A percentile compares a stretch with the other conserved stretches of the same genome.
Evolutionary conservation across 2,888 invertebrate genomes (phyloP).

Genomic region (Watsonalla binaria): DNA sequence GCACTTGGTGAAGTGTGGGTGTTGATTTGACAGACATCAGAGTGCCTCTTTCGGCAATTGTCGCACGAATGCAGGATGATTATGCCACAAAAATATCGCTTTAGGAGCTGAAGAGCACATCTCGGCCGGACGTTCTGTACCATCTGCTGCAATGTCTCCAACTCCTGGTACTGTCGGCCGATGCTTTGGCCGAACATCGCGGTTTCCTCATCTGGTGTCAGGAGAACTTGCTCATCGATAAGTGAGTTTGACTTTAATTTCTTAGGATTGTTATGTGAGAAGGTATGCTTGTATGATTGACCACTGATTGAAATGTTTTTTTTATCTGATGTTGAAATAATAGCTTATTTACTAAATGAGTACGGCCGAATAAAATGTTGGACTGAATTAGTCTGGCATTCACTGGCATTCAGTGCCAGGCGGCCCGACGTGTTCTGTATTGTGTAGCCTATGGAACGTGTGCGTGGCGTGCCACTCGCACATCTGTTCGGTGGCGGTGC

Average conservation of each 20-base stretch:
- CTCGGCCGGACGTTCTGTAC: slow-evolving; percentile 95
- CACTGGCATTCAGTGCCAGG: slow-evolving; percentile 91
- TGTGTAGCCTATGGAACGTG: slow-evolving; percentile 91
- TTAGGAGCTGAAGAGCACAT: slow-evolving; percentile 87
- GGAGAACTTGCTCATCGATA: slow-evolving; percentile 95
- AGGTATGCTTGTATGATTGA: no score
- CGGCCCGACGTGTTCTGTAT: background rate
- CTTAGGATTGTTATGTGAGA: no score
- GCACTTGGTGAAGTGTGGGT: no score
- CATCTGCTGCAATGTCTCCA: slow-evolving; percentile 95
- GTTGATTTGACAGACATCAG: no score
- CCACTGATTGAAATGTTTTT: no score
- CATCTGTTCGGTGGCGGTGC: slow-evolving; percentile 94
- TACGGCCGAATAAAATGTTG: no score
- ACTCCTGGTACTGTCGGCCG: slow-evolving; percentile 94
- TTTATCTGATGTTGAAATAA: no score
- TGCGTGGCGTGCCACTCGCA: slow-evolving; percentile 96
- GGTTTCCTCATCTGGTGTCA: slow-evolving; percentile 98
- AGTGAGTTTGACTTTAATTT: slow-evolving; percentile 71
- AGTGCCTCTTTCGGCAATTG: no score
- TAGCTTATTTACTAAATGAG: no score
- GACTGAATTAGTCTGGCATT: slow-evolving; percentile 32
- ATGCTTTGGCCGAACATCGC: slow-evolving; percentile 93
- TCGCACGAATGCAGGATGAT: no score
- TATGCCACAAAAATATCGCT: background rate